Base-by-base conservation (phyloP, 2,797 vertebrate genomes). In the Arnoldichthys spilopterus region DNA sequence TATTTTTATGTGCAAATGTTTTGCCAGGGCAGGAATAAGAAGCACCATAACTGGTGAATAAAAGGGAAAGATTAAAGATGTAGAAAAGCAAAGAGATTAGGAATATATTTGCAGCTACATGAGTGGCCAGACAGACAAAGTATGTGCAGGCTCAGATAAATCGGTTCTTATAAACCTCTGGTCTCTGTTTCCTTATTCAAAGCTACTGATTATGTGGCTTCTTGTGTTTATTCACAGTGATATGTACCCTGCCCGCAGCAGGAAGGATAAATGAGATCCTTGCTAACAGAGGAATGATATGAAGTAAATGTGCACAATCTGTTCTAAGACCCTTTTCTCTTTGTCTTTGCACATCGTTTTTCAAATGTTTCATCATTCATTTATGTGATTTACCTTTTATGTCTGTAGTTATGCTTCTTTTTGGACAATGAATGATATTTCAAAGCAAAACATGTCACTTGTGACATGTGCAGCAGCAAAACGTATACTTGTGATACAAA, bases 381-480 rank as follows among this genome's bases (percentile, higher is more conserved):
- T 87, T 92, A 93, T 94, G 94, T 95, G 94, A 95, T 92, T 91
- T 90, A 91, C 91, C 91, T 92, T 91, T 88, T 81, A 72, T 90
- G 89, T 89, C 89, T 93, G 93, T 93, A 94, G 94, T 95, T 94
- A 94, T 92, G 92, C 3, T 72, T 37, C 45, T 11, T 8, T 34
- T 49, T 53, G 32, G 61, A 67, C 28, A 75, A 34, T 64, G 45
- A 4, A 22, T 74, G 53, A 67, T 77, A 58, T 66, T 71, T 78
- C 59, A 47, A 62, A 74, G 45, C 34, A 54, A 79, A 68, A 70
- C 40, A 66, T 45, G 43, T 51, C 32, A 51, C 54, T 54, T 37
- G 3, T 37, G 34, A 37, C n/a, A n/a, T n/a, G 30, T 37, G 62
- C 28, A 49, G 70, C 45, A 49, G 53, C 61, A 37, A 61, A 68